These are phyloP conservation scores for Sebastes trivittatus DNA, from an alignment of 2,797 vertebrate species.

Conservation along the genomic window DNA sequence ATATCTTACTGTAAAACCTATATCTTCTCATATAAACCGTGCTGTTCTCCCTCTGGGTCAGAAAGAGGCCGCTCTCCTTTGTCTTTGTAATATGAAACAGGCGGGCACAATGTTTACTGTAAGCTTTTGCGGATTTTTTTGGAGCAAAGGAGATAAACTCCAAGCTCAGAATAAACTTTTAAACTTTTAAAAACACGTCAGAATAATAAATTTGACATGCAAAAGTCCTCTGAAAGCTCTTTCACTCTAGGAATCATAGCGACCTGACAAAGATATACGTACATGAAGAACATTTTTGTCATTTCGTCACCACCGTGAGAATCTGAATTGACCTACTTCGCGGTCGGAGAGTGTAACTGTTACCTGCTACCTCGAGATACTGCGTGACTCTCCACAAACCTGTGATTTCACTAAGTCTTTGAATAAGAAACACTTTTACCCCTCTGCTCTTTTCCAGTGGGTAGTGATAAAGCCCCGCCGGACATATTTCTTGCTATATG, in stretches of 20 bases:
- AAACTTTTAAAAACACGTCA: background rate
- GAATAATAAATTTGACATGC: background rate
- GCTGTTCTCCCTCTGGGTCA: slow-evolving; percentile 19
- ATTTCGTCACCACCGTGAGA: slow-evolving; percentile 37
- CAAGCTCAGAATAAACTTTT: background rate
- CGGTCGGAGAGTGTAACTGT: slow-evolving; percentile 10
- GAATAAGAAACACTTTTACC: background rate
- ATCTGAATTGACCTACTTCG: background rate
- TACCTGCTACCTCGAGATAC: slow-evolving; percentile 10
- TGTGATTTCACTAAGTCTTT: background rate
- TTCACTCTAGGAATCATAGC: background rate
- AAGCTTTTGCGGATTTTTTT: background rate
- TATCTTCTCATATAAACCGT: slow-evolving; percentile 24
- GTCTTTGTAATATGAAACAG: slow-evolving; percentile 15
- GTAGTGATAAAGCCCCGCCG: background rate
- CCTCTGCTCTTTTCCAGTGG: background rate
- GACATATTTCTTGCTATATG: background rate
- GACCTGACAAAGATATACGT: background rate
- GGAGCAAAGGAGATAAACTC: background rate
- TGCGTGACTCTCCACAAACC: slow-evolving; percentile 1
- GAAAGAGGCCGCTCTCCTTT: background rate
- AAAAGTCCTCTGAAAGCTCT: background rate
- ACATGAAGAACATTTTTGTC: slow-evolving; percentile 30
- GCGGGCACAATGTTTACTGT: background rate
- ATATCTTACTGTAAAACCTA: slow-evolving; percentile 31